These are phyloP conservation scores for Eurytoma californica DNA, from an alignment of 2,888 invertebrate species.

Conservation along the genomic window DNA sequence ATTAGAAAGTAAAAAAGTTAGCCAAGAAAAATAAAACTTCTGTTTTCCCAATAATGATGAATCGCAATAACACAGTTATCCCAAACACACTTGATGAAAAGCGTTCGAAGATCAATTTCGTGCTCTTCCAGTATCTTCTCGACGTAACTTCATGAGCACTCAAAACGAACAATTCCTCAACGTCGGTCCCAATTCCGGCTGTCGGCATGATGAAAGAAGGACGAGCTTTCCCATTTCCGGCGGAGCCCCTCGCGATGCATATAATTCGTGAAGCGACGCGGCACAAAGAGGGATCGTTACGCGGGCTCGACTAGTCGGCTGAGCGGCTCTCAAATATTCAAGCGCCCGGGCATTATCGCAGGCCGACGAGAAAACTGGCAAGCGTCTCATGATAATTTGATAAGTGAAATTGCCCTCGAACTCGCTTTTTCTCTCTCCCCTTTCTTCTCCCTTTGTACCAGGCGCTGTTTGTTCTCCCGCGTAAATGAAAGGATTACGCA, in stretches of 20 bases:
- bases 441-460: not conserved
- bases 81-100: too few species aligned
- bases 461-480: not conserved
- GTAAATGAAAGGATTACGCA: not conserved
- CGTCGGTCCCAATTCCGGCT: too few species aligned
- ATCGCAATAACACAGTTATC: too few species aligned
- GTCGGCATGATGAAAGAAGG: too few species aligned
- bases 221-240: not conserved
- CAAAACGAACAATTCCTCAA: too few species aligned
- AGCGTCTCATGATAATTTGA: constrained; percentile 27
- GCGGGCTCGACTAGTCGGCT: not conserved
- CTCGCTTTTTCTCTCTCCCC: not conserved
- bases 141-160: too few species aligned
- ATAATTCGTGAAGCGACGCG: not conserved
- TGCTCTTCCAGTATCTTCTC: too few species aligned
- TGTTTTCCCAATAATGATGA: too few species aligned
- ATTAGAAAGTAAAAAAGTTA: too few species aligned
- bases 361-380: not conserved
- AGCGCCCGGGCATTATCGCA: constrained; percentile 4
- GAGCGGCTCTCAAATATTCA: constrained; percentile 23
- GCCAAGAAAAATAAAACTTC: too few species aligned
- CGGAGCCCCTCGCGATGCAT: not conserved
- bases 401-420: constrained; percentile 27
- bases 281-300: constrained; percentile 6
- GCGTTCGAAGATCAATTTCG: too few species aligned